Conservation (phyloP, 2,888 invertebrate genomes). For the Erynnis tages region DNA sequence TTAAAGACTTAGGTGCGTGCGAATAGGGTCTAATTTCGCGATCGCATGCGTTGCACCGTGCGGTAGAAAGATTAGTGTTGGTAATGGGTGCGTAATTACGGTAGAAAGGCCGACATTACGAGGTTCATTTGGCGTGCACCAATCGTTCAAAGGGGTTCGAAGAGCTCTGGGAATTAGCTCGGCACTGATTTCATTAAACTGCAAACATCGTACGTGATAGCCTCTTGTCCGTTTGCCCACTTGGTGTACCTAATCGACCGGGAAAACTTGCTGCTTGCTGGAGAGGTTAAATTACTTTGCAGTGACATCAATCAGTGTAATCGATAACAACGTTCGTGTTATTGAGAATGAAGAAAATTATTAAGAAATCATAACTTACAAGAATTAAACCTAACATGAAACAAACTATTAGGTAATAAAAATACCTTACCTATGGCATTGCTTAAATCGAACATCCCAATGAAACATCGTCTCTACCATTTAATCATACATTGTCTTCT, state of each 20-base stretch:
- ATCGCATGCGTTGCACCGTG: constrained; percentile 34
- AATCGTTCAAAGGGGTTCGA: constrained; percentile 66
- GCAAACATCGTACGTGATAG: constrained; percentile 52
- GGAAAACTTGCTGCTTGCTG: constrained; percentile 14
- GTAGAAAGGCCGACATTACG: constrained; percentile 77
- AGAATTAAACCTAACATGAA: too few species aligned
- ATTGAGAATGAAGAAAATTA: too few species aligned
- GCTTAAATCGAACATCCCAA: too few species aligned
- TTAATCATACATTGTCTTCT: too few species aligned
- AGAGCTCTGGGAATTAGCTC: constrained; percentile 53
- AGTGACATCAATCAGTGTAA: too few species aligned
- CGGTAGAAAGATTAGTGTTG: constrained; percentile 67
- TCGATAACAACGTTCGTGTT: too few species aligned
- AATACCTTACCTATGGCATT: too few species aligned
- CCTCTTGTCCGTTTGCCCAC: constrained; percentile 26
- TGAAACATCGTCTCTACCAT: too few species aligned
- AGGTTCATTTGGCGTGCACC: constrained; percentile 76
- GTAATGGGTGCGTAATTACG: constrained; percentile 78
- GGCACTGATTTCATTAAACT: constrained; percentile 58
- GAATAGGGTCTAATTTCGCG: constrained; percentile 44
- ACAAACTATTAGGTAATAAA: too few species aligned
- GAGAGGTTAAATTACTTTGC: background rate
- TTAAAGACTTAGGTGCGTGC: constrained; percentile 40
- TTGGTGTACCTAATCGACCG: constrained; percentile 18
- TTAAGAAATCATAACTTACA: too few species aligned